phyloP scores from a whole-genome alignment of 2,113 vertebrate species.

The Menidia beryllina region DNA sequence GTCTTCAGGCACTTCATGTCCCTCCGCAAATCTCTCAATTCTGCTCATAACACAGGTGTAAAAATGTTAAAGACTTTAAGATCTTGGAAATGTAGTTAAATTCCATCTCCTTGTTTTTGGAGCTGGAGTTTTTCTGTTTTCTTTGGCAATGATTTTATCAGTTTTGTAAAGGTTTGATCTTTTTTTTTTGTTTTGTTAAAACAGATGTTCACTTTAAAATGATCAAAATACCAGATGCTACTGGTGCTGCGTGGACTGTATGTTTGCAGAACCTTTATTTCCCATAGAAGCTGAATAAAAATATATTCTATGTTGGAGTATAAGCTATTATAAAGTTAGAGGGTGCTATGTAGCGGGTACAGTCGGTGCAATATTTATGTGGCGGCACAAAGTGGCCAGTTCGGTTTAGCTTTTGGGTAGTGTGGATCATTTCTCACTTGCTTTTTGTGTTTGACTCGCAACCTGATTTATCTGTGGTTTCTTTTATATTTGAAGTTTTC shows the following conservation, averaged over 20 bases:
- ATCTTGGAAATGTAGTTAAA: slow-evolving; percentile 53
- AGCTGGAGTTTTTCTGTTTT: slow-evolving; percentile 59
- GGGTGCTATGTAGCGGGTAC: slow-evolving; percentile 74
- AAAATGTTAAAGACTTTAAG: slow-evolving; percentile 32
- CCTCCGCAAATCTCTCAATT: slow-evolving; percentile 20
- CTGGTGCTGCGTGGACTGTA: slow-evolving; percentile 58
- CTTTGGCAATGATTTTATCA: slow-evolving; percentile 62
- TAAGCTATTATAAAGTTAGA: slow-evolving; percentile 71
- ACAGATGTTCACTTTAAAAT: slow-evolving; percentile 56
- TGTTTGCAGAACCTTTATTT: slow-evolving; percentile 70
- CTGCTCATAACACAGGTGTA: slow-evolving; percentile 17
- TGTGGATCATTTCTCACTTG: slow-evolving; percentile 46
- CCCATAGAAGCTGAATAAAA: slow-evolving; percentile 73
- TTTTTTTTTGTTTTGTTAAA: slow-evolving; percentile 31
- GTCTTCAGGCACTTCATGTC: slow-evolving; percentile 56
- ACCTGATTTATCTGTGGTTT: slow-evolving; percentile 43
- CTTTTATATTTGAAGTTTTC: slow-evolving; percentile 70
- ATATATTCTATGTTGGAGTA: slow-evolving; percentile 77
- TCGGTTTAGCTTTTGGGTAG: slow-evolving; percentile 64
- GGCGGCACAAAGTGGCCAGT: slow-evolving; percentile 57
- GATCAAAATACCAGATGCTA: slow-evolving; percentile 50
- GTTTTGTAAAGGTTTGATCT: slow-evolving; percentile 60
- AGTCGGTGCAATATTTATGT: slow-evolving; percentile 84
- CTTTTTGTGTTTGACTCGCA: slow-evolving; percentile 58
- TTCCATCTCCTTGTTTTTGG: slow-evolving; percentile 47